phyloP scores from a whole-genome alignment of 2,797 vertebrate species.

The Halcyon chelicuti region DNA sequence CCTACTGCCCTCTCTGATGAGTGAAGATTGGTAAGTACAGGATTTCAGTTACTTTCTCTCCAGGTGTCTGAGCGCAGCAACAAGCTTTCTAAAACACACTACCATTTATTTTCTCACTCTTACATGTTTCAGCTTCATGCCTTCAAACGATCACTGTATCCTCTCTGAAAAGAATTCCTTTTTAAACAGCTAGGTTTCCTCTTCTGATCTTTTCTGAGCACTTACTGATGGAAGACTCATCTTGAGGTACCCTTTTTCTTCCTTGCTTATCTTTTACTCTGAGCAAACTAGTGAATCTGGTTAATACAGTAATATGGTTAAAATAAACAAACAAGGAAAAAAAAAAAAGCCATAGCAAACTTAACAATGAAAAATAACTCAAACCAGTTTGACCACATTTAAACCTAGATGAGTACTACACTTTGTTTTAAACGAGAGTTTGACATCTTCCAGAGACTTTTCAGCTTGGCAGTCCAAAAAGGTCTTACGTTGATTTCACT shows the following conservation, averaged over 20 bases:
- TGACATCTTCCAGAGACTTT: neutral
- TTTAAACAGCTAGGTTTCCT: neutral
- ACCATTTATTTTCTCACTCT: neutral
- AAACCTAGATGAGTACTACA: neutral
- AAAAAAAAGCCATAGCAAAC: neutral
- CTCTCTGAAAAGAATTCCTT: neutral
- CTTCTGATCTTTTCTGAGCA: neutral
- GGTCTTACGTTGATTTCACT: neutral
- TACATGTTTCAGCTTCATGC: neutral
- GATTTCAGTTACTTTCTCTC: neutral
- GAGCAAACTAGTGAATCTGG: neutral
- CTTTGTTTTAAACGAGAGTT: neutral
- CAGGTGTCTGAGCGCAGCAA: neutral
- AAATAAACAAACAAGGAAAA: neutral
- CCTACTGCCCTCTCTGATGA: neutral
- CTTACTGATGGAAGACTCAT: neutral
- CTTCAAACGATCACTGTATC: neutral
- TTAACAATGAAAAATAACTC: neutral
- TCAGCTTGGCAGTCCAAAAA: neutral
- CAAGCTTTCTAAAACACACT: neutral
- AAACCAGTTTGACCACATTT: neutral
- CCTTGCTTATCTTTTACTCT: neutral
- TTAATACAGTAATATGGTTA: neutral
- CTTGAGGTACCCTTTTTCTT: neutral
- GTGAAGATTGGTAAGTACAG: fast-evolving